Evolutionary conservation across 1,140 invertebrate species (phyloP).

Genomic region (Neodiprion fabricii): DNA sequence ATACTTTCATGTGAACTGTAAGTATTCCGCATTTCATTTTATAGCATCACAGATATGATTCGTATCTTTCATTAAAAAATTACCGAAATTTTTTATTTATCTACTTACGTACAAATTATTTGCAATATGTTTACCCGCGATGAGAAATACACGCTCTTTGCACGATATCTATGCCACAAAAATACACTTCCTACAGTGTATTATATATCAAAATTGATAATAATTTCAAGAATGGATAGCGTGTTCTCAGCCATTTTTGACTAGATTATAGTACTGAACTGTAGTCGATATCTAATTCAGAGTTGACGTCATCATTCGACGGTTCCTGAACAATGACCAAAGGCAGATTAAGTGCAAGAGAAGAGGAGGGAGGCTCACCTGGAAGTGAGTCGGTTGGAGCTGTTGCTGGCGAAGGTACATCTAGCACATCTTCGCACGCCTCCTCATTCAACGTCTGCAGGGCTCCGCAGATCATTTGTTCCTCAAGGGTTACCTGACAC

Average conservation of each 20-base stretch:
- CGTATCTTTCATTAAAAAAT: no score
- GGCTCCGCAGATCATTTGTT: conserved; percentile 93
- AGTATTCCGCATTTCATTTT: no score
- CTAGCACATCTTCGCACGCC: conserved; percentile 85
- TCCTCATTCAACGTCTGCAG: conserved; percentile 91
- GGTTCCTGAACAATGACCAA: conserved; percentile 60
- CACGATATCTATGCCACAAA: background rate
- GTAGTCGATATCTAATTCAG: conserved; percentile 51
- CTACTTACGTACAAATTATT: no score
- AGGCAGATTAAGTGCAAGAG: conserved; percentile 57
- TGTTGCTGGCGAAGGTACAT: conserved; percentile 57
- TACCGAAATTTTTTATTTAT: no score
- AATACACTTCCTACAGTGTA: background rate
- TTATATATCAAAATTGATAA: background rate
- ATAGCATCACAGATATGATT: no score
- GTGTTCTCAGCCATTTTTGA: background rate
- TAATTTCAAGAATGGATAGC: background rate
- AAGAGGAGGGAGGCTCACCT: conserved; percentile 54
- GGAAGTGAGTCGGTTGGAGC: conserved; percentile 51
- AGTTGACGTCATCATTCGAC: conserved; percentile 51
- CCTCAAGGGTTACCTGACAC: conserved; percentile 85
- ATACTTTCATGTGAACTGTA: no score
- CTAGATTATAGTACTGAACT: conserved; percentile 41
- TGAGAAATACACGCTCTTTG: no score
- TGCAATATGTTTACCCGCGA: no score